Percentiles rank a stretch among this genome's conserved stretches.
phyloP scores from a whole-genome alignment of 2,797 vertebrate genomes.

The Pelobates cultripes region DNA sequence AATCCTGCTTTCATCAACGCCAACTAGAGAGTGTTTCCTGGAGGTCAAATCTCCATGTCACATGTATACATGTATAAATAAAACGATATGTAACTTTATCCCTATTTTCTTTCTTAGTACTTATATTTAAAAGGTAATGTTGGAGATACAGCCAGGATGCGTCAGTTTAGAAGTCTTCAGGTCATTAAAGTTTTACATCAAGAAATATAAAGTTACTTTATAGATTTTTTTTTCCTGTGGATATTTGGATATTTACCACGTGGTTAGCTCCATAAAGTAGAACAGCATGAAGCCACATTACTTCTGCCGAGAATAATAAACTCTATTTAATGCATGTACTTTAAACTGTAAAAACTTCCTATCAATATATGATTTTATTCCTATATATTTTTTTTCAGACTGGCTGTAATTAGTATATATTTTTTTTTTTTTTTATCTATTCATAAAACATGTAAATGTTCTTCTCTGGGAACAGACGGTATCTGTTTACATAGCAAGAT shows the following conservation, averaged over 20 bases:
- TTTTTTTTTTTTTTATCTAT: slow-evolving; percentile 43
- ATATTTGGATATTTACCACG: not conserved
- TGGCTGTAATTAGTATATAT: slow-evolving; percentile 13
- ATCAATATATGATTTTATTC: slow-evolving; percentile 14
- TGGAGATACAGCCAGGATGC: too few relatives aligned
- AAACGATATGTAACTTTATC: too few relatives aligned
- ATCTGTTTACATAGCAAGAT: slow-evolving; percentile 33
- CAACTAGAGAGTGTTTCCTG: too few relatives aligned
- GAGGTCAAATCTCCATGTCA: too few relatives aligned
- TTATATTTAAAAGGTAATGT: too few relatives aligned
- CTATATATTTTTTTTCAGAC: not conserved
- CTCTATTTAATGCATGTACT: not conserved
- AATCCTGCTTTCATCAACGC: too few relatives aligned
- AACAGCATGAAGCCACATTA: not conserved
- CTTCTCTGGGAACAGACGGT: slow-evolving; percentile 20
- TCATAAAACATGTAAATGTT: slow-evolving; percentile 22
- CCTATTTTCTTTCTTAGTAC: too few relatives aligned
- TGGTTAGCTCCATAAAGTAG: not conserved
- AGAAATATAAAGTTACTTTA: not conserved
- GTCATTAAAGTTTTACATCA: not conserved
- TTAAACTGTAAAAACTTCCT: not conserved
- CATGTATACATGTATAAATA: too few relatives aligned
- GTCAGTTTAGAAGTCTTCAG: not conserved
- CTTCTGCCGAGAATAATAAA: not conserved
- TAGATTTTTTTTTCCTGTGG: not conserved